These are phyloP conservation scores for Apteryx mantelli DNA, from an alignment of 2,113 vertebrate species.

Conservation along the genomic window DNA sequence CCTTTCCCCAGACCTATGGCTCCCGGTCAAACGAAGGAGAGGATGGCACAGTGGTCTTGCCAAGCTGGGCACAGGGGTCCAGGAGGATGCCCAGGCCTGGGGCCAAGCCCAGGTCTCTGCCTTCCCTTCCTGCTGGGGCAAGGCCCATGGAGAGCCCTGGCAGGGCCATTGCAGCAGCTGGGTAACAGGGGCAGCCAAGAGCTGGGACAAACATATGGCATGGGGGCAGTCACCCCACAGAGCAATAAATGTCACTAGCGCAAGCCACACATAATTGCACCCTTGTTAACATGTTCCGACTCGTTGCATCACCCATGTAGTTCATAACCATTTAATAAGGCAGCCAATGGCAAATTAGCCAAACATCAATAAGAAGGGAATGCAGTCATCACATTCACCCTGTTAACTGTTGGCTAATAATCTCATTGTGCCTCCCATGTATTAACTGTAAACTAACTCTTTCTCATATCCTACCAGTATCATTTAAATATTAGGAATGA, in stretches of 20 bases:
- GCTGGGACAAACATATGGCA: accelerated
- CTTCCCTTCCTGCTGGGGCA: not conserved
- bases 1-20: not conserved
- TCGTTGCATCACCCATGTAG: not conserved
- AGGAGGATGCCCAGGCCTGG: not conserved
- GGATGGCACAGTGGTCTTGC: not conserved
- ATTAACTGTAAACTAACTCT: slow-evolving; percentile 37
- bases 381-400: slow-evolving; percentile 29
- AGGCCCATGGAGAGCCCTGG: not conserved
- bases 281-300: slow-evolving; percentile 1
- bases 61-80: not conserved
- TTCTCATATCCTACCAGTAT: not conserved
- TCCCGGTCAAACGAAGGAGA: not conserved
- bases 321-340: slow-evolving; percentile 44
- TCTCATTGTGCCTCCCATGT: slow-evolving; percentile 15
- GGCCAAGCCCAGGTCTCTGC: not conserved
- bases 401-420: slow-evolving; percentile 47
- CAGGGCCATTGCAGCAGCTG: not conserved
- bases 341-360: slow-evolving; percentile 52
- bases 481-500: not conserved
- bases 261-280: accelerated
- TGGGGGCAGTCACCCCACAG: accelerated
- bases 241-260: accelerated
- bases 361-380: slow-evolving; percentile 65
- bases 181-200: not conserved